Evolutionary conservation across 2,888 invertebrate species (phyloP).

Genomic region (Xanthorhoe designata): DNA sequence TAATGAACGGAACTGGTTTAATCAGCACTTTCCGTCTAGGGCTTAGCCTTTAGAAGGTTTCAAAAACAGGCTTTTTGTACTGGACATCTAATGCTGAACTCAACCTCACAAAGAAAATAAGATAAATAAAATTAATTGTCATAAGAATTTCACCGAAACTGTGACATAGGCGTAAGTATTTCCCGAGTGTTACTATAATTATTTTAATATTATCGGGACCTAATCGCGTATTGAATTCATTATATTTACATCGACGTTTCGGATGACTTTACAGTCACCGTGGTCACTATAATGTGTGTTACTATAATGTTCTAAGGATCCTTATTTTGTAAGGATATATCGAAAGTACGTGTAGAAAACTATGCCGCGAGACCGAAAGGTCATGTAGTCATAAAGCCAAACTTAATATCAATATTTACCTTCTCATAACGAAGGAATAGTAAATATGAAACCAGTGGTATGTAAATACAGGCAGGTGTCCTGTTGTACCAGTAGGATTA

Average conservation of each 20-base stretch:
- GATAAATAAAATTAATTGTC: no score
- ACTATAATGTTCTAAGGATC: no score
- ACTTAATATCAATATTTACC: background rate
- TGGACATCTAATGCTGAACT: background rate
- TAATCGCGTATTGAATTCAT: no score
- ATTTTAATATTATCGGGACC: no score
- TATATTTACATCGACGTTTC: no score
- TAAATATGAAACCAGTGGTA: conserved; percentile 27
- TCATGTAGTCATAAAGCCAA: background rate
- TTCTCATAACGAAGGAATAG: conserved; percentile 10
- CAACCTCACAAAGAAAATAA: background rate
- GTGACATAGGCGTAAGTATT: no score
- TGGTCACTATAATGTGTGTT: no score
- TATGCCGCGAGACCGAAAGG: background rate
- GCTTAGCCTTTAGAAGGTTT: conserved; percentile 46
- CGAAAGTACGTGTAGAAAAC: background rate
- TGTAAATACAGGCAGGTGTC: conserved; percentile 40
- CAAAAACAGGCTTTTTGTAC: conserved; percentile 3
- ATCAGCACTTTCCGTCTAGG: conserved; percentile 45
- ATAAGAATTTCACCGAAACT: no score
- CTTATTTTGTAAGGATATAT: background rate
- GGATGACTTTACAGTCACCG: no score
- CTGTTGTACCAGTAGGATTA: conserved; percentile 11
- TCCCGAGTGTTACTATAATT: no score
- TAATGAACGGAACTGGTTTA: conserved; percentile 59